Percentiles rank a stretch among this genome's conserved stretches.
Evolutionary conservation across 2,113 vertebrate genomes (phyloP).

Genomic region (Dicentrarchus labrax): DNA sequence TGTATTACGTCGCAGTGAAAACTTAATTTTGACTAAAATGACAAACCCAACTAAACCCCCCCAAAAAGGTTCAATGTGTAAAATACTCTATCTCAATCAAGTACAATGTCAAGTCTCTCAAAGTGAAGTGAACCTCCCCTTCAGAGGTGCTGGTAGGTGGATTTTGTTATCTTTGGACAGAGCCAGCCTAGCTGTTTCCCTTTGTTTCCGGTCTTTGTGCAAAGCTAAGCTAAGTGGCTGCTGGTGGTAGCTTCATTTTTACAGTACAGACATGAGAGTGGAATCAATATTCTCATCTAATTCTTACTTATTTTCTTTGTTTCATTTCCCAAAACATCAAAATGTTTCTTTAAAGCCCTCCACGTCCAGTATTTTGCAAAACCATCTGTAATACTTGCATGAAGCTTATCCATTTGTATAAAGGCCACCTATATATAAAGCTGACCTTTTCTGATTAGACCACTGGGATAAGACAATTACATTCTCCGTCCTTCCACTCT

Average conservation of each 20-base stretch:
- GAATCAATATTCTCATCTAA: not conserved
- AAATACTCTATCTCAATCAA: not conserved
- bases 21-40: not conserved
- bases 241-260: not conserved
- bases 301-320: no score
- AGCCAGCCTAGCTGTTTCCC: no score
- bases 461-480: constrained; percentile 29
- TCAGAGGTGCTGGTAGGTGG: not conserved
- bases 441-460: constrained; percentile 23
- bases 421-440: constrained; percentile 30
- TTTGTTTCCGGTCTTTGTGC: no score
- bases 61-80: not conserved
- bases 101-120: not conserved
- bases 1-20: not conserved
- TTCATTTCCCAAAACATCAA: not conserved
- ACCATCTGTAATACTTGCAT: not conserved
- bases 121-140: not conserved
- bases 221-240: not conserved
- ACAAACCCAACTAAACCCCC: not conserved
- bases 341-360: not conserved
- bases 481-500: constrained; percentile 25
- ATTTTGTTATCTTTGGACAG: not conserved
- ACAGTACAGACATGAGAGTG: not conserved
- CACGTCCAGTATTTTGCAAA: not conserved
- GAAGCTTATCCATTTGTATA: not conserved